Evolutionary conservation across 1,140 invertebrate genomes (phyloP).

Genomic region (Radopholus similis): DNA sequence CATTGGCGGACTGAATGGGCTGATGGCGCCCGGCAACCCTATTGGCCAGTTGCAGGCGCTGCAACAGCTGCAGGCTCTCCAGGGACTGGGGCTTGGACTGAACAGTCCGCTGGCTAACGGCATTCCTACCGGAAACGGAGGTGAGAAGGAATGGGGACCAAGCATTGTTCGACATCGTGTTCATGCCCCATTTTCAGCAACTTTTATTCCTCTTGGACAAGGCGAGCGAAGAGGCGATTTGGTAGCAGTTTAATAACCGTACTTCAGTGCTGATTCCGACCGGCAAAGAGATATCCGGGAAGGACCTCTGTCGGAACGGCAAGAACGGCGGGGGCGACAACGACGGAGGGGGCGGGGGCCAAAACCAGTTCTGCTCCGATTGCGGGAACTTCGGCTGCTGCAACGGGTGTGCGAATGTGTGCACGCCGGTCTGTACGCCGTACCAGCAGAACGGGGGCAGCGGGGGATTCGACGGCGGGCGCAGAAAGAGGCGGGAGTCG

Average conservation of each 20-base stretch:
- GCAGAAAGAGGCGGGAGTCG: too few species aligned
- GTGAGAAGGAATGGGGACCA: neutral
- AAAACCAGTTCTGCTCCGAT: neutral
- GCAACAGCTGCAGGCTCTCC: constrained; percentile 13
- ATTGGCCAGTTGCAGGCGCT: constrained; percentile 14
- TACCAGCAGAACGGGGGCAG: neutral
- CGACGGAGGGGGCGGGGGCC: neutral
- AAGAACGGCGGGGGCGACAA: too few species aligned
- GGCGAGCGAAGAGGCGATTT: neutral
- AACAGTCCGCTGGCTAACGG: neutral
- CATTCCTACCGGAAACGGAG: neutral
- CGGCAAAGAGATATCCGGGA: constrained; percentile 7
- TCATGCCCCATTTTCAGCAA: neutral
- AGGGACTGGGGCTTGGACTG: constrained; percentile 5
- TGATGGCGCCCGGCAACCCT: neutral
- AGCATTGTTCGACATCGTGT: neutral
- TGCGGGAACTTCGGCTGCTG: constrained; percentile 20
- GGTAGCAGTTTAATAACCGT: too few species aligned
- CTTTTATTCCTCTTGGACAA: constrained; percentile 15
- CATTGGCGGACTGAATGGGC: neutral
- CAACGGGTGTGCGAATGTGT: neutral
- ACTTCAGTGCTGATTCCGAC: constrained; percentile 10
- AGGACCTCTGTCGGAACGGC: constrained; percentile 11
- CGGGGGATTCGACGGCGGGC: neutral
- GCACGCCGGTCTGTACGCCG: neutral